Base-by-base conservation (phyloP, 2,797 vertebrate species). In the Chrosomus eos region DNA sequence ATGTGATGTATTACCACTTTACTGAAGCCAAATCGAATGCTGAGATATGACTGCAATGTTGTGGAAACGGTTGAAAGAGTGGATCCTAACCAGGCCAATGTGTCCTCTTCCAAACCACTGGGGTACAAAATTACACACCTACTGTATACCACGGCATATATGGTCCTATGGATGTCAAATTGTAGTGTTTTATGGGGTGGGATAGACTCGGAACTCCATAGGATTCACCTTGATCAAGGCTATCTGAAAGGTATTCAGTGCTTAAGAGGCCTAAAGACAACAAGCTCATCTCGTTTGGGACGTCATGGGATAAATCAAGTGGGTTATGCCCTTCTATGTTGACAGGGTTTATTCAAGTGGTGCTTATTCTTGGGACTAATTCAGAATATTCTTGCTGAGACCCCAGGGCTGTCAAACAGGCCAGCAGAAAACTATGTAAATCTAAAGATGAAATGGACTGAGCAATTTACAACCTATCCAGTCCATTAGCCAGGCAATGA, bases 401-500 rank as follows among this genome's bases (percentile, higher is more conserved):
- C 23, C 33, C 51, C 33, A 58, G 7, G 23, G 36, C 8, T 58
- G 33, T 23, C 53, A 60, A 77, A 60, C 53, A 60, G n/a, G 13
- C 14, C 1, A 38, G 19, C 33, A 68, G 31, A 36, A 23, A 5
- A 66, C 62, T 40, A 38, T 68, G 66, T 10, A 70, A 38, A 71
- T 71, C 21, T 43, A 48, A 31, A 14, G 5, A 21, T 14, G 5
- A 45, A 79, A 79, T 64, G 26, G 26, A 16, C 38, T 66, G 58
- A 40, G 28, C 45, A 31, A 48, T 38, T 38, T 26, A 48, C 62
- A 36, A 18, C 55, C 28, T 33, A n/a, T 64, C 5, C 71, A 60
- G n/a, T 38, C 58, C 72, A 83, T 36, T 74, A 75, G 11, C 45
- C 48, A 76, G 58, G 36, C 72, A 83, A 76, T 48, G 55, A 38